Evolutionary conservation across 2,797 vertebrate genomes (phyloP).

Genomic region (Delichon dasypus): DNA sequence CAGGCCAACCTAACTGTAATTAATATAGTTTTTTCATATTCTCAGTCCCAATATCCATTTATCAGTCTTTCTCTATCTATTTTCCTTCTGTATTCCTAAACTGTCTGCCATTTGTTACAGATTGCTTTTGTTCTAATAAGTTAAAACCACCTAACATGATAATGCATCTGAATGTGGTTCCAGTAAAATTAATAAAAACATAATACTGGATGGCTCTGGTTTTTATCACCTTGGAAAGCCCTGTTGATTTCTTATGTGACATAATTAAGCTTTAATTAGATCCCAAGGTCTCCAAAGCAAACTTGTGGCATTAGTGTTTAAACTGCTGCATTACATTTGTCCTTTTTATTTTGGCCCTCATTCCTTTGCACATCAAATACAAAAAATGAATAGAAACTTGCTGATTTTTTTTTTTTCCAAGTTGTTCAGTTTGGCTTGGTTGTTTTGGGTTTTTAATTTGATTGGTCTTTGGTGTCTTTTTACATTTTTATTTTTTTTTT

Average conservation of each 20-base stretch:
- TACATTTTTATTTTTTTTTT: no score
- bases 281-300: neutral
- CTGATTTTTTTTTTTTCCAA: neutral
- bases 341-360: slow-evolving; percentile 10
- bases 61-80: neutral
- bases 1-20: neutral
- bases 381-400: neutral
- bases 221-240: slow-evolving; percentile 32
- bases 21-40: neutral
- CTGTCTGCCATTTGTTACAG: neutral
- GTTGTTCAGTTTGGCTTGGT: rapidly evolving
- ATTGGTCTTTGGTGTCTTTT: rapidly evolving
- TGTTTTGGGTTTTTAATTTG: neutral
- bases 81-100: neutral
- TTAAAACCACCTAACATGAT: neutral
- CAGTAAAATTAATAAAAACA: slow-evolving; percentile 1
- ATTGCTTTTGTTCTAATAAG: neutral
- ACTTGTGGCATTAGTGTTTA: slow-evolving; percentile 7
- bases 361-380: neutral
- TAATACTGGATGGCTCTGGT: neutral
- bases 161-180: neutral
- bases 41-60: neutral
- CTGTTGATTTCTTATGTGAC: slow-evolving; percentile 9
- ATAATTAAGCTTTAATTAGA: slow-evolving; percentile 43
- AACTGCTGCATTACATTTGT: slow-evolving; percentile 27